A percentile compares a stretch with the other conserved stretches of the same genome.
These are phyloP conservation scores for Drosophila dunni DNA, from an alignment of 1,140 invertebrate genomes.

Conservation along the genomic window DNA sequence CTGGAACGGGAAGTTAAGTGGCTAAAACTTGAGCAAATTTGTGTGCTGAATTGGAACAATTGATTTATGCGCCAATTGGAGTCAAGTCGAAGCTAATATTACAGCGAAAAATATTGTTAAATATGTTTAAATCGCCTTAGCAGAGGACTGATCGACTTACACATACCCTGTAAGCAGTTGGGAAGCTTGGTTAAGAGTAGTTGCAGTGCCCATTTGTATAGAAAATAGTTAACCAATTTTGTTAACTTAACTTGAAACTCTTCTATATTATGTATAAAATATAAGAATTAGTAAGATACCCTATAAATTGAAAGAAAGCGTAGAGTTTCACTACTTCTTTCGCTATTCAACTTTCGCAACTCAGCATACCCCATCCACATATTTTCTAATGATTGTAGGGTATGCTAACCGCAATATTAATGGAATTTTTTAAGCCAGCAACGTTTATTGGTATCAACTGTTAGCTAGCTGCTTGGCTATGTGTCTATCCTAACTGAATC, in stretches of 20 bases:
- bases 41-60: slow-evolving; percentile 25
- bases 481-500: background rate
- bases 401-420: background rate
- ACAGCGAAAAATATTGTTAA: slow-evolving; percentile 1
- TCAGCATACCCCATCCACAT: background rate
- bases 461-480: background rate
- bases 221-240: background rate
- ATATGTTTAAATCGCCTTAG: background rate
- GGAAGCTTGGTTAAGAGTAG: too few species aligned
- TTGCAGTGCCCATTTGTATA: background rate
- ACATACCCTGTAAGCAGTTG: background rate
- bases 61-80: slow-evolving; percentile 29
- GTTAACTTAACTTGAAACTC: background rate
- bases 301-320: too few species aligned
- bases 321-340: too few species aligned
- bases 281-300: too few species aligned
- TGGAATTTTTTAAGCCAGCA: background rate
- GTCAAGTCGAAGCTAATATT: background rate
- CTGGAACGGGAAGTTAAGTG: slow-evolving; percentile 11
- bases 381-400: background rate
- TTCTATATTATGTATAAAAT: background rate
- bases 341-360: too few species aligned
- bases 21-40: slow-evolving; percentile 25
- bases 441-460: slow-evolving; percentile 9
- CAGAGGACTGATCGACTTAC: background rate